phyloP scores from a whole-genome alignment of 2,797 vertebrate species.

The Alauda arvensis region DNA sequence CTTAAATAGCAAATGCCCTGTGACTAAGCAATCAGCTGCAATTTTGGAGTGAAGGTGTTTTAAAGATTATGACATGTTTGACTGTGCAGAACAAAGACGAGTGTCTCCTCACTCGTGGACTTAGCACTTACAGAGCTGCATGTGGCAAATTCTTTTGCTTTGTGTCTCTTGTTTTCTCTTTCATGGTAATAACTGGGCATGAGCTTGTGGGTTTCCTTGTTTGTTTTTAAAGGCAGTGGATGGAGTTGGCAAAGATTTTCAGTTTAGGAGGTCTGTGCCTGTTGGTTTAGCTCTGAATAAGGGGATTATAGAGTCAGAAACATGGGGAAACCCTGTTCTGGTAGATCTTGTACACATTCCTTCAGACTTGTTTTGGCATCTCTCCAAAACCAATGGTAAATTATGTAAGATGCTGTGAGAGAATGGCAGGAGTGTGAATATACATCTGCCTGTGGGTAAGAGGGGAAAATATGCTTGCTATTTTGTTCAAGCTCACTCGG shows the following conservation, averaged over 20 bases:
- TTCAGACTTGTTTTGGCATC: neutral
- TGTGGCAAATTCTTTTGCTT: constrained; percentile 19
- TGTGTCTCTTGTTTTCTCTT: constrained; percentile 34
- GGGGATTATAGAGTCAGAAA: constrained; percentile 12
- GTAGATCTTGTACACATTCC: neutral
- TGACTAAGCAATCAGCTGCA: neutral
- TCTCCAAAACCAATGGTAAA: neutral
- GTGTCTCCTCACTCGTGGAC: neutral
- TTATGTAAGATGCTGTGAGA: constrained; percentile 21
- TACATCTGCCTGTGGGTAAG: neutral
- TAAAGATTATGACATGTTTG: neutral
- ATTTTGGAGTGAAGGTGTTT: neutral
- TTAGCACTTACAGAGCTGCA: neutral
- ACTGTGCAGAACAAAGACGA: neutral
- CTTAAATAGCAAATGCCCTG: neutral
- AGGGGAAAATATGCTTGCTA: neutral
- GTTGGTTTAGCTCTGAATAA: constrained; percentile 4
- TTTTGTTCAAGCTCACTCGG: neutral
- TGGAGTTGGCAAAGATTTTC: neutral
- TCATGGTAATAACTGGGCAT: neutral
- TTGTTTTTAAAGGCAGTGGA: constrained; percentile 33
- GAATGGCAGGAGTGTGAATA: neutral
- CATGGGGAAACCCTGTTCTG: neutral
- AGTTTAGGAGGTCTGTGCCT: neutral
- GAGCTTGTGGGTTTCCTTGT: constrained; percentile 33